Evolutionary conservation across 92 coral and sea anemone genomes (phyloP).

Genomic region (Actinostola sp.): DNA sequence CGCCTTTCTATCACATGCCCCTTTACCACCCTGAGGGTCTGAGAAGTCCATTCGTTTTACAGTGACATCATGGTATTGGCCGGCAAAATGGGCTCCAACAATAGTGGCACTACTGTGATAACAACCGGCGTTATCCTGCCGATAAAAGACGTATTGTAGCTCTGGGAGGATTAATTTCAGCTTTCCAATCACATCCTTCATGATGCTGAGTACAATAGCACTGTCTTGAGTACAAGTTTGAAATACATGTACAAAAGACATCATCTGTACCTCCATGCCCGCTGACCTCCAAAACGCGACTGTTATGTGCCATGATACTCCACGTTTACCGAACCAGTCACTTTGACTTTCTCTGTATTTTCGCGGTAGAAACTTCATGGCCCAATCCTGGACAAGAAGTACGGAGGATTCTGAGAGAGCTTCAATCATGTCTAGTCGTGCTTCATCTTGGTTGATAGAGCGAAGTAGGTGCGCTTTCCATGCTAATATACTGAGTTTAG

Average conservation of each 20-base stretch:
- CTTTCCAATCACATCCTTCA: conserved; percentile 67
- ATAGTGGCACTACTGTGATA: conserved; percentile 58
- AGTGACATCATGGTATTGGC: conserved; percentile 43
- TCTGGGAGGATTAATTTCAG: conserved; percentile 49
- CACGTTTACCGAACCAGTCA: conserved; percentile 64
- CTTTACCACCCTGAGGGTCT: conserved; percentile 77
- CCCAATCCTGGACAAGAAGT: conserved; percentile 28
- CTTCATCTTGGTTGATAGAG: conserved; percentile 57
- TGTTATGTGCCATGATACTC: conserved; percentile 56
- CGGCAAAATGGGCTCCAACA: conserved; percentile 36
- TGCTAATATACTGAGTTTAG: conserved; percentile 41
- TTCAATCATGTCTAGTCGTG: conserved; percentile 39
- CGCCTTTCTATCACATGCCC: conserved; percentile 62
- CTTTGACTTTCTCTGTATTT: too few relatives aligned
- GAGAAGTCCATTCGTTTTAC: conserved; percentile 64
- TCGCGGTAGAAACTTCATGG: conserved; percentile 51
- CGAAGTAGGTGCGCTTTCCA: conserved; percentile 70
- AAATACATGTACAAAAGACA: conserved; percentile 66
- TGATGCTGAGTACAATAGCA: conserved; percentile 44
- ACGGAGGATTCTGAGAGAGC: conserved; percentile 31
- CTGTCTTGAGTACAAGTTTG: conserved; percentile 70
- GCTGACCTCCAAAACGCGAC: conserved; percentile 46
- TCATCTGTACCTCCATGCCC: conserved; percentile 53
- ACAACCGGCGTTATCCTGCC: conserved; percentile 71
- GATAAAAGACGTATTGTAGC: conserved; percentile 34